Evolutionary conservation across 1,140 invertebrate species (phyloP).

Genomic region (Aphaenogaster ashmeadi): DNA sequence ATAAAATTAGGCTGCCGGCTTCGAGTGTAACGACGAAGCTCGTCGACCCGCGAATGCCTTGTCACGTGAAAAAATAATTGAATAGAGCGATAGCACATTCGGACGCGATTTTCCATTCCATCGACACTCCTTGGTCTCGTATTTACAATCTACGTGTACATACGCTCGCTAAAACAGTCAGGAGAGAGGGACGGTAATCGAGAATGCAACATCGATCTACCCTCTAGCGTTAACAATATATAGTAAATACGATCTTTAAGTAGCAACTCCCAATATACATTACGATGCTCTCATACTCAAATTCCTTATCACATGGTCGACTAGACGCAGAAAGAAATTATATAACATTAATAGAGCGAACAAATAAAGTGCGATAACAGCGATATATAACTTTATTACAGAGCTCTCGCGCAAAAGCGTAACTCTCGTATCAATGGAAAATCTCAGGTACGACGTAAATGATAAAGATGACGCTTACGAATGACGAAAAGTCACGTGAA

Average conservation of each 20-base stretch:
- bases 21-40: slow-evolving; percentile 31
- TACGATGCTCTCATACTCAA: slow-evolving; percentile 4
- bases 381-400: slow-evolving; percentile 51
- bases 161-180: slow-evolving; percentile 56
- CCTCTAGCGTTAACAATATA: slow-evolving; percentile 68
- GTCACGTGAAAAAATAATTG: slow-evolving; percentile 49
- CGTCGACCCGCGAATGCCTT: slow-evolving; percentile 28
- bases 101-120: slow-evolving; percentile 16
- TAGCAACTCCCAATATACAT: slow-evolving; percentile 57
- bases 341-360: slow-evolving; percentile 30
- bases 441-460: slow-evolving; percentile 61
- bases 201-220: slow-evolving; percentile 71
- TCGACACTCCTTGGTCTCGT: slow-evolving; percentile 73
- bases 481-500: slow-evolving; percentile 31
- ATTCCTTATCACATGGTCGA: slow-evolving; percentile 38
- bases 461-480: slow-evolving; percentile 31
- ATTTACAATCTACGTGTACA: slow-evolving; percentile 68
- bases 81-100: slow-evolving; percentile 52
- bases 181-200: slow-evolving; percentile 62
- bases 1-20: slow-evolving; percentile 70
- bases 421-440: slow-evolving; percentile 53
- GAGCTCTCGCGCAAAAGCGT: background rate
- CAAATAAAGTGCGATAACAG: slow-evolving; percentile 44
- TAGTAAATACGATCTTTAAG: slow-evolving; percentile 66
- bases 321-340: slow-evolving; percentile 50